Evolutionary conservation across 1,140 invertebrate genomes (phyloP), one percentile per base, ranked within the genome.

Genomic region (Hyles vespertilio): DNA sequence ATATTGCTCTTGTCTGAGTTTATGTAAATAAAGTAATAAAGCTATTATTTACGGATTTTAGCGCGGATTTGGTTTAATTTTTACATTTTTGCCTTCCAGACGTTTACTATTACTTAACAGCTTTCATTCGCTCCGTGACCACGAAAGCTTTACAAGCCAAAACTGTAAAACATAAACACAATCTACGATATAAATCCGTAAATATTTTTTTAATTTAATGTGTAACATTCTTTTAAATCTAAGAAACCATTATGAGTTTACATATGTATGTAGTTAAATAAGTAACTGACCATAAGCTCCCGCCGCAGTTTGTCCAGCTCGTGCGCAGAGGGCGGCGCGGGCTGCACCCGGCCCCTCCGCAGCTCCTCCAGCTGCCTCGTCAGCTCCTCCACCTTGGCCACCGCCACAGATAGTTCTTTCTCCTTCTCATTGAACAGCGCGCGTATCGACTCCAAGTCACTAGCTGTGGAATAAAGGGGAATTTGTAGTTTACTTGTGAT

Each of bases 341-440:
- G 91, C 54, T 86, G 87, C 32, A 91, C 90, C 71, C 94, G 90
- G 61, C 95, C 93, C 67, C 95, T 81, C 61, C 94, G 89, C 47
- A 99, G 87, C 71, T 98, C 96, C 79, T 98, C 97, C 69, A 99
- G 90, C 86, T 99, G 98, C 72, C 95, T 90, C 56, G 97, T 98
- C 73, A 99, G 89, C 84, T 98, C 96, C 75, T 98, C 98, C 70
- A 99, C 97, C 89, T 98, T 98, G 67, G 96, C 95, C 71, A 98
- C 96, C 2, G 98, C 98, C 91, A 98, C 84, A 34, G 96, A 96
- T 45, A 99, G 90, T 89, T 99, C 98, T 84, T 98, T 98, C 80
- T 99, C 97, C 85, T 99, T 99, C 83, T 98, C 97, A 92, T 97
- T 98, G 92, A 99, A 99, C 51, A 99, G 91, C 22, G 96, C 95